Percentiles rank a stretch among this genome's conserved stretches.
phyloP scores from a whole-genome alignment of 2,797 vertebrate genomes.

The Scleropages formosus region DNA sequence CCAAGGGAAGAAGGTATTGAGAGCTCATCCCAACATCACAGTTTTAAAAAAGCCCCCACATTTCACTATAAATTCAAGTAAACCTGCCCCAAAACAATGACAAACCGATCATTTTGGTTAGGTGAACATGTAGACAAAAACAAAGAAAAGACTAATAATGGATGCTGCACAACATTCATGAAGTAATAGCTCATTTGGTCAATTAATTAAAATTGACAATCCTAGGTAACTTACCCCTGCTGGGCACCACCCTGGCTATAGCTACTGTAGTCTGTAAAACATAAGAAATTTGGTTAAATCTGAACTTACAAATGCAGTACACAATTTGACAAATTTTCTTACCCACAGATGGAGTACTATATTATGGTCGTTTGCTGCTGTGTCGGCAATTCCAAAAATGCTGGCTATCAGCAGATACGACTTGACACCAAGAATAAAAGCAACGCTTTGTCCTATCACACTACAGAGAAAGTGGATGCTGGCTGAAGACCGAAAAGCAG shows the following conservation, averaged over 20 bases:
- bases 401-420: too few relatives aligned
- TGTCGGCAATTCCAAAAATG: too few relatives aligned
- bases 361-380: too few relatives aligned
- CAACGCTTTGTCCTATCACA: too few relatives aligned
- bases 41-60: neutral
- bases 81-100: neutral
- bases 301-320: too few relatives aligned
- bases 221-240: conserved; percentile 79
- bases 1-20: conserved; percentile 40
- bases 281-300: neutral
- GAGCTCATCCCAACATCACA: neutral
- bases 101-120: neutral
- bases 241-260: conserved; percentile 89
- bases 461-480: too few relatives aligned
- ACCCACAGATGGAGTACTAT: too few relatives aligned
- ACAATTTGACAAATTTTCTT: too few relatives aligned
- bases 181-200: neutral
- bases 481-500: too few relatives aligned
- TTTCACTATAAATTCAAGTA: neutral
- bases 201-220: neutral
- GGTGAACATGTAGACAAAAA: neutral
- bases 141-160: neutral
- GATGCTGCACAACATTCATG: neutral
- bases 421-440: too few relatives aligned
- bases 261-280: conserved; percentile 86